Conservation (phyloP, 2,113 vertebrate genomes). For the Brachionichthys hirsutus region DNA sequence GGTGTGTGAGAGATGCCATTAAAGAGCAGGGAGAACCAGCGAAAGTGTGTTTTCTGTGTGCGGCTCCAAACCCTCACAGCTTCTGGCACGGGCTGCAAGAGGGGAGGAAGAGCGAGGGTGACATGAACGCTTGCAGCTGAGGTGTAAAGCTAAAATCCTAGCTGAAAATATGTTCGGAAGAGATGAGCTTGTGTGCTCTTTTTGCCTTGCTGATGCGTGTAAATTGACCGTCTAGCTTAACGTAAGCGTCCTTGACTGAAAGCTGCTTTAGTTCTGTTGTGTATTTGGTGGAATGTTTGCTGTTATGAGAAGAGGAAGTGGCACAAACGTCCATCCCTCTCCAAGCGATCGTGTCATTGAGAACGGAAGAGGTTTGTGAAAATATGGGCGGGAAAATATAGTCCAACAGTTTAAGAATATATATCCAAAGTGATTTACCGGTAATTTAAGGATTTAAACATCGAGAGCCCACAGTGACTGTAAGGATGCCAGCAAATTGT, state of each 20-base stretch:
- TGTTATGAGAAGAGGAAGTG: not conserved
- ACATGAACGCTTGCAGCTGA: not conserved
- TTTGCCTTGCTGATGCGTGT: not conserved
- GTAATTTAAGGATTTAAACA: too few species aligned
- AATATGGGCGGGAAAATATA: too few species aligned
- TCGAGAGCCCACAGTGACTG: too few species aligned
- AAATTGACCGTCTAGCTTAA: not conserved
- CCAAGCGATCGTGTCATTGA: too few species aligned
- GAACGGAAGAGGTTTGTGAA: too few species aligned
- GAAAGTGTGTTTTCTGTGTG: slow-evolving; percentile 13
- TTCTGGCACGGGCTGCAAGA: slow-evolving; percentile 6
- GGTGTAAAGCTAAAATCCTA: not conserved
- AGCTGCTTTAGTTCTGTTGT: not conserved
- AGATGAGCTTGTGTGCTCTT: not conserved
- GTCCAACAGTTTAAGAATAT: too few species aligned
- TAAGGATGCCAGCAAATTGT: too few species aligned
- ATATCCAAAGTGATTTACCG: too few species aligned
- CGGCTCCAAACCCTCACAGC: slow-evolving; percentile 14
- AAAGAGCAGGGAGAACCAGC: slow-evolving; percentile 32
- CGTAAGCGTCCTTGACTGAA: not conserved
- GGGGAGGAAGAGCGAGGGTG: not conserved
- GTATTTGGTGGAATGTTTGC: not conserved
- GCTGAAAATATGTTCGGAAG: slow-evolving; percentile 1
- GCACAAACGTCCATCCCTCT: too few species aligned
- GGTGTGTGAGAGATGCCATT: slow-evolving; percentile 47